These are phyloP conservation scores for Cordilura impudica DNA, from an alignment of 2,888 invertebrate species.

Conservation along the genomic window DNA sequence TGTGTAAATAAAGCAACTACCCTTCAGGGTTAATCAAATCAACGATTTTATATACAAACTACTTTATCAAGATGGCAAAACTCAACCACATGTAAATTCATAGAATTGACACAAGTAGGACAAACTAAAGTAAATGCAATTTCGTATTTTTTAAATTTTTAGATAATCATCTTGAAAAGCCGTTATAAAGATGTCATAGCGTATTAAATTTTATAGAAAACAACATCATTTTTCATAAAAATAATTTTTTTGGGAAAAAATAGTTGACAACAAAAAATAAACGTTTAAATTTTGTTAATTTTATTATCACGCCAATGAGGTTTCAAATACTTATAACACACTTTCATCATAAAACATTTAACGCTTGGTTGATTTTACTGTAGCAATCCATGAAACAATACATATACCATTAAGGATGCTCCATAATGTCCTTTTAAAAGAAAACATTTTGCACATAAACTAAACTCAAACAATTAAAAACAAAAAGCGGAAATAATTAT, in stretches of 20 bases:
- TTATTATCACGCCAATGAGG: slow-evolving; percentile 18
- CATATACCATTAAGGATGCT: slow-evolving; percentile 20
- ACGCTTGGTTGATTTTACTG: slow-evolving; percentile 19
- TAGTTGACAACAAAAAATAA: neutral
- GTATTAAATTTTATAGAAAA: neutral
- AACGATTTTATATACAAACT: neutral
- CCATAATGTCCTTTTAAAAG: neutral
- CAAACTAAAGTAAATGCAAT: neutral
- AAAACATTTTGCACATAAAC: neutral
- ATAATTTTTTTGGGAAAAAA: neutral
- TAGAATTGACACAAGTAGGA: neutral
- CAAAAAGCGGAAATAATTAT: slow-evolving; percentile 61
- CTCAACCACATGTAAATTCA: neutral
- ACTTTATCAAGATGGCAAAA: neutral
- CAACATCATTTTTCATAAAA: slow-evolving; percentile 3
- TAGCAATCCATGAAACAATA: neutral
- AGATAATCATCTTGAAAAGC: neutral
- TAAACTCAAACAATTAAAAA: slow-evolving; percentile 18
- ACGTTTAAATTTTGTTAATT: slow-evolving; percentile 11
- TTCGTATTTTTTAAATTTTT: neutral
- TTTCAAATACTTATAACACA: neutral
- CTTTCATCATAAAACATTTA: neutral
- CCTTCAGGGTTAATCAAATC: neutral
- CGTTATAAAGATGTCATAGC: neutral
- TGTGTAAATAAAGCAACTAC: neutral